phyloP scores from a whole-genome alignment of 2,113 vertebrate genomes.

The rat (Rattus norvegicus) region DNA sequence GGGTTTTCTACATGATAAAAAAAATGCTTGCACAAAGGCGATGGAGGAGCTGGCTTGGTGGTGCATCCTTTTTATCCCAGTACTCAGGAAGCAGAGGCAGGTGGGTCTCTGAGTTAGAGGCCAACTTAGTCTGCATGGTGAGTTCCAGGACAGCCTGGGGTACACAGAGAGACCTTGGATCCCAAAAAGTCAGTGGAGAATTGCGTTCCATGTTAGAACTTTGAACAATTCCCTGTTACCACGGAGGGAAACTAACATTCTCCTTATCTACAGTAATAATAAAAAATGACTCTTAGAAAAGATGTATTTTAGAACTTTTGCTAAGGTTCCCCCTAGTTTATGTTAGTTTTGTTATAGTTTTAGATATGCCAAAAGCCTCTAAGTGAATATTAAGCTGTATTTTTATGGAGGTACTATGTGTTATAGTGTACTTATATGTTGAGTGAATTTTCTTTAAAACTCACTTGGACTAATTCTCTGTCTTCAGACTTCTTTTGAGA shows the following conservation, averaged over 20 bases:
- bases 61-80: neutral
- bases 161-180: neutral
- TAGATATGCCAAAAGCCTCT: slow-evolving; percentile 10
- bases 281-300: neutral
- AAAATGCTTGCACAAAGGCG: neutral
- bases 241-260: neutral
- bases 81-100: neutral
- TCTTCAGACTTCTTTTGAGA: slow-evolving; percentile 39
- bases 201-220: neutral
- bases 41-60: neutral
- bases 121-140: neutral
- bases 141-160: neutral
- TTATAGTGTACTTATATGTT: slow-evolving; percentile 40
- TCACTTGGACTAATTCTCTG: slow-evolving; percentile 37
- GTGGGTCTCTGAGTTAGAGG: neutral
- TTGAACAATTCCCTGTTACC: neutral
- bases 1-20: neutral
- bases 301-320: slow-evolving; percentile 28
- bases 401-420: slow-evolving; percentile 22
- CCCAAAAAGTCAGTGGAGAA: neutral
- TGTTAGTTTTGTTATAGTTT: slow-evolving; percentile 57
- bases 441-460: slow-evolving; percentile 60
- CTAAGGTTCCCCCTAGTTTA: slow-evolving; percentile 39
- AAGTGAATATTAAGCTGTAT: slow-evolving; percentile 48
- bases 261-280: slow-evolving; percentile 14